Evolutionary conservation across 2,113 vertebrate species (phyloP), one percentile per base, ranked within the genome.

Genomic region (Apodemus sylvaticus): DNA sequence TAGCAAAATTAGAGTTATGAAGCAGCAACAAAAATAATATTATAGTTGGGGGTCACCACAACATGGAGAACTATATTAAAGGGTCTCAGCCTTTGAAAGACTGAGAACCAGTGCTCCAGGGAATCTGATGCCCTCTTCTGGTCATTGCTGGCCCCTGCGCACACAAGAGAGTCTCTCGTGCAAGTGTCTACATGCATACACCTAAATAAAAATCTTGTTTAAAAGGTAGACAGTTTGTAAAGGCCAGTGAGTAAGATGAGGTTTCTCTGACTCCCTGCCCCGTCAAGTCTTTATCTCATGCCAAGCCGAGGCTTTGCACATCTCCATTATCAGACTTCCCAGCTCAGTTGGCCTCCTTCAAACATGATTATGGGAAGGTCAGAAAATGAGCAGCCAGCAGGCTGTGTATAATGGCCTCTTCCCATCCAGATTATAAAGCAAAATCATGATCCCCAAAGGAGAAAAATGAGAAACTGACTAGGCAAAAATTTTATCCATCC

Each of bases 391-490:
- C 34, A 92, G 78, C 42, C 26, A 48, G 14, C 0, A 66, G 51
- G 73, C 58, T 76, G n/a, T 34, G n/a, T 19, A 83, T 22, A 26
- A 55, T 70, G 45, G 66, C 14, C 14, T 73, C 90, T 87, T 93
- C 45, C 71, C 29, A 48, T 73, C 22, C n/a, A 51, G 6, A 39
- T 79, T 48, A 22, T 78, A 78, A 91, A 22, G 51, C 71, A 22
- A 83, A 60, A 71, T 68, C n/a, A 90, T 34, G 16, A 51, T 81
- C 39, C n/a, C 53, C 76, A 62, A 93, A 82, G 71, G 24, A 71
- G 53, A 89, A 34, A 93, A 87, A 85, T 26, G 85, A 66, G 17
- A 95, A 91, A 86, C 48, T 60, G 48, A 94, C 53, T 53, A 95
- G n/a, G 42, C 31, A 82, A 94, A 88, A 78, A 60, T 70, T 86